Base-by-base conservation (phyloP, 2,113 vertebrate species). In the Daubentonia madagascariensis region DNA sequence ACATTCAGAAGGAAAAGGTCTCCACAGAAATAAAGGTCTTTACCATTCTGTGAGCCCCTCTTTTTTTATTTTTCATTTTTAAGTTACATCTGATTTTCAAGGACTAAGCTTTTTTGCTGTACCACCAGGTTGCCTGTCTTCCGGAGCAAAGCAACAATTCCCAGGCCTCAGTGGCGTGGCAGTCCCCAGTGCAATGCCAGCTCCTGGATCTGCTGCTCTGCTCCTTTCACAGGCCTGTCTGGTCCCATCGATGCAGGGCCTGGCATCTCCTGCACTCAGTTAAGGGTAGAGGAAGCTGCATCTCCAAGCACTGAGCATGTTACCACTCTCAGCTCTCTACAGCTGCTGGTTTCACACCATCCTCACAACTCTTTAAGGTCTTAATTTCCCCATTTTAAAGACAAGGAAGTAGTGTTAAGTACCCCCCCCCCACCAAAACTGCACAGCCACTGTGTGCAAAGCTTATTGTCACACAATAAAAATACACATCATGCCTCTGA, bases 71-170 rank as follows among this genome's bases (percentile, higher is more conserved):
- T 79, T 48, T 79, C 57, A 50, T 65, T 97, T 95, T 78, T n/a
- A 80, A 59, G 61, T 68, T n/a, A 79, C 52, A 59, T 25, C 45
- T 85, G 85, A 80, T 87, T 94, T 95, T 91, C 87, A 68, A 79
- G 84, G 43, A 25, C 52, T 79, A 52, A 84, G 45, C 40, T 50
- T 63, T 72, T 10, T 92, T 79, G 48, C 40, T 54, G 13, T 16
- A 20, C 50, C 37, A 43, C n/a, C 79, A 25, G 37, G 35, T 28
- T 25, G 43, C 48, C 4, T 40, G 4, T 67, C 48, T 45, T 30
- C 63, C 16, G n/a, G 67, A 68, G 8, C 35, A 20, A 89, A 93
- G 83, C 37, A 63, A 80, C 48, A 88, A 79, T 54, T 50, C 37
- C 68, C 28, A 86, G 84, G n/a, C 35, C 76, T 63, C 43, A 16